A percentile compares a stretch with the other conserved stretches of the same genome.
These are phyloP conservation scores for Manis crassicaudata DNA, from an alignment of 2,797 vertebrate genomes.

Conservation along the genomic window DNA sequence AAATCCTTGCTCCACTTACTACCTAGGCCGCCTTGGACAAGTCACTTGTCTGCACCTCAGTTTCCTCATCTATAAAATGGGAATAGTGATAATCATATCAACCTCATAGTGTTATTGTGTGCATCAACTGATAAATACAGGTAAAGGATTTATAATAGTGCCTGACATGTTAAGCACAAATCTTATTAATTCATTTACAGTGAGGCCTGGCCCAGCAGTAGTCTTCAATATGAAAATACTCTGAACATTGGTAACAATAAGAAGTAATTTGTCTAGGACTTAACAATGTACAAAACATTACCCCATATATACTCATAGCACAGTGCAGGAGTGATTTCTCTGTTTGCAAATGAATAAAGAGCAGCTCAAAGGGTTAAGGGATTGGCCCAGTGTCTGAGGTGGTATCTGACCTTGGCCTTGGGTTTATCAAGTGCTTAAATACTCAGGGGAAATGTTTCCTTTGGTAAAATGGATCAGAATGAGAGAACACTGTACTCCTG, in stretches of 20 bases:
- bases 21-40: background rate
- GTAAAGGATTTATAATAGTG: background rate
- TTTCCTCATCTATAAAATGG: background rate
- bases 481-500: background rate
- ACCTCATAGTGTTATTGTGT: background rate
- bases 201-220: background rate
- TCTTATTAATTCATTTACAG: background rate
- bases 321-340: background rate
- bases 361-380: background rate
- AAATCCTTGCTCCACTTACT: background rate
- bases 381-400: background rate
- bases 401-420: background rate
- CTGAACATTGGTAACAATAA: background rate
- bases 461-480: background rate
- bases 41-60: background rate
- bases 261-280: background rate
- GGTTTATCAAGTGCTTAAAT: background rate
- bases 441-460: conserved; percentile 30
- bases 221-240: conserved; percentile 19
- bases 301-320: background rate
- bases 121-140: background rate
- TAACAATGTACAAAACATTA: background rate
- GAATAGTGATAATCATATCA: background rate
- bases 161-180: background rate
- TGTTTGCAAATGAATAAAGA: background rate